These are phyloP conservation scores for Okapia johnstoni DNA, from an alignment of 2,113 vertebrate genomes.

Conservation along the genomic window DNA sequence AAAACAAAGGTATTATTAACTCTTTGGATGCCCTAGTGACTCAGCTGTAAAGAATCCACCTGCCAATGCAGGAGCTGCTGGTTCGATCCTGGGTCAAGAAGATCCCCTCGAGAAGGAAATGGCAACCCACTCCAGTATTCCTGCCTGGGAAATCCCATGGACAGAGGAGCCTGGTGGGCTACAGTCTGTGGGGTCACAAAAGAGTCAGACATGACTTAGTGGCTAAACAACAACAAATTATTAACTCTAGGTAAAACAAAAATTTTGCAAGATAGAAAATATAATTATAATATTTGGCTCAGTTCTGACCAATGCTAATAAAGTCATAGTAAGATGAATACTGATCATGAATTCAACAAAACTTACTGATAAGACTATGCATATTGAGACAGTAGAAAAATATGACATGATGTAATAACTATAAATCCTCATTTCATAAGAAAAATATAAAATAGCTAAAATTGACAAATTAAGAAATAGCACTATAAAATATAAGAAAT, in stretches of 20 bases:
- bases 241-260: not conserved
- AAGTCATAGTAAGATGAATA: not conserved
- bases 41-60: not conserved
- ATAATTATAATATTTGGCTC: not conserved
- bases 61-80: not conserved
- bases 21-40: not conserved
- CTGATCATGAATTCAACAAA: not conserved
- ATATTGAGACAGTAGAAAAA: not conserved
- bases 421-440: not conserved
- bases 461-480: not conserved
- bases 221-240: not conserved
- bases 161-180: not conserved
- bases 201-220: not conserved
- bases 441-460: not conserved
- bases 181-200: not conserved
- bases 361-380: not conserved
- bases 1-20: not conserved
- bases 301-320: not conserved
- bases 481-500: not conserved
- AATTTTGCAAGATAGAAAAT: not conserved
- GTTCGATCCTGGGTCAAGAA: not conserved
- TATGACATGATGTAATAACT: not conserved
- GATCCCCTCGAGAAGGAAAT: not conserved
- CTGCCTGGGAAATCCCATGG: not conserved
- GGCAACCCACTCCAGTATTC: not conserved